Evolutionary conservation across 2,888 invertebrate species (phyloP), one percentile per base, ranked within the genome.

Genomic region (Lasius fuliginosus): DNA sequence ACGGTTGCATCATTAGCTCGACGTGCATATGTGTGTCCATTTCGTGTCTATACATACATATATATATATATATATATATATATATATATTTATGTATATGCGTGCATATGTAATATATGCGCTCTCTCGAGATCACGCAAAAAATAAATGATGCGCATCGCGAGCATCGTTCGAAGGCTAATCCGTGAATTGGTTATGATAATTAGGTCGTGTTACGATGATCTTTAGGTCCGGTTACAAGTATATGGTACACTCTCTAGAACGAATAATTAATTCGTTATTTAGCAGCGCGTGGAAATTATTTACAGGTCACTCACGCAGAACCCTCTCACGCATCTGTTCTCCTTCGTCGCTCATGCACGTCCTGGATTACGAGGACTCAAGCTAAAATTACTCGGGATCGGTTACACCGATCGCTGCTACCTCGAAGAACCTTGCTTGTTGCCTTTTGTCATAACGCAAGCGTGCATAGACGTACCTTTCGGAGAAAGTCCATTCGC

Each of bases 181-280:
- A 88, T 87, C 91, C 85, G 89, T 90, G 90, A 88, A 87, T 87
- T 69, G 81, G 40, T 89, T 90, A 88, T 83, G 73, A 82, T 90
- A 89, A 85, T 90, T 91, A 92, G 90, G 91, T 92, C 92, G 90
- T n/a, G 49, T 87, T 84, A 79, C 82, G 83, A 85, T 88, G 85
- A 81, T 85, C 86, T 75, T 90, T 91, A 92, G 90, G 89, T 91
- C 88, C 88, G 60, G 79, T 77, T 77, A 77, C n/a, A 84, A 53
- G 49, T 53, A 60, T 74, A 86, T 87, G 84, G 60, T 90, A 90
- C 91, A 89, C 85, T 87, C 85, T 87, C 87, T 89, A 91, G 82
- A 88, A 91, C 89, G 89, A 88, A 77, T 83, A 84, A 89, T 88
- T 62, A 87, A 89, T 84, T 89, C 84, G 89, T 88, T 77, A 74